Evolutionary conservation across 2,797 vertebrate genomes (phyloP).

Genomic region (Micropoecilia bifurca): DNA sequence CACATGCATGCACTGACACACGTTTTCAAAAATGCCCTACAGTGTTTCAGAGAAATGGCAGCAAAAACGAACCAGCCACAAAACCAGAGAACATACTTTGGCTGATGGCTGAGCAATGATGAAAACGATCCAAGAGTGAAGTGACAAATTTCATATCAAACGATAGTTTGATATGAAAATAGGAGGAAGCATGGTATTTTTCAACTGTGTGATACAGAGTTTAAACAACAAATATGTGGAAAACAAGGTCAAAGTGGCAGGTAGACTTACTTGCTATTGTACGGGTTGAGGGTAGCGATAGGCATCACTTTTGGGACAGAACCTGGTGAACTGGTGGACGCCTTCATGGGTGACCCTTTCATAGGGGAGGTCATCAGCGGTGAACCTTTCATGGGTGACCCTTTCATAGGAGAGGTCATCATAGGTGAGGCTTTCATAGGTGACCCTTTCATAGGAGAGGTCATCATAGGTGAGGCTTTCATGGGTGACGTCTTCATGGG

Average conservation of each 20-base stretch:
- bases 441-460: slow-evolving; percentile 25
- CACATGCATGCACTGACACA: slow-evolving; percentile 16
- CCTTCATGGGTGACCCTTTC: slow-evolving; percentile 49
- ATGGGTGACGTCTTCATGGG: slow-evolving; percentile 8
- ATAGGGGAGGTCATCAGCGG: slow-evolving; percentile 1
- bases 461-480: not conserved
- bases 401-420: slow-evolving; percentile 18
- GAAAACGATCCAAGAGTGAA: slow-evolving; percentile 11
- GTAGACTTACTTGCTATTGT: slow-evolving; percentile 91
- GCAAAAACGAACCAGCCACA: slow-evolving; percentile 36
- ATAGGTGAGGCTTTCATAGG: slow-evolving; percentile 27
- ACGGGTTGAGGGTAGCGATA: slow-evolving; percentile 90
- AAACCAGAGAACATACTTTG: slow-evolving; percentile 35
- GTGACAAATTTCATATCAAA: not conserved
- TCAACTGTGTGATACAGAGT: not conserved
- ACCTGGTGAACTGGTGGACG: slow-evolving; percentile 74
- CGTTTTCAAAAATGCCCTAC: slow-evolving; percentile 43
- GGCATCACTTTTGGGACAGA: slow-evolving; percentile 85
- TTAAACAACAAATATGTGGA: not conserved
- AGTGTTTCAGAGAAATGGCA: slow-evolving; percentile 48
- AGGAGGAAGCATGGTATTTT: not conserved
- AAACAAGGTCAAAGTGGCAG: not conserved
- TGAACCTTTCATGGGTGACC: slow-evolving; percentile 44
- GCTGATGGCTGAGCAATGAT: slow-evolving; percentile 37
- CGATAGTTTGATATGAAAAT: slow-evolving; percentile 8